Base-by-base conservation (phyloP, 2,888 invertebrate genomes). In the Geotrupes spiniger region DNA sequence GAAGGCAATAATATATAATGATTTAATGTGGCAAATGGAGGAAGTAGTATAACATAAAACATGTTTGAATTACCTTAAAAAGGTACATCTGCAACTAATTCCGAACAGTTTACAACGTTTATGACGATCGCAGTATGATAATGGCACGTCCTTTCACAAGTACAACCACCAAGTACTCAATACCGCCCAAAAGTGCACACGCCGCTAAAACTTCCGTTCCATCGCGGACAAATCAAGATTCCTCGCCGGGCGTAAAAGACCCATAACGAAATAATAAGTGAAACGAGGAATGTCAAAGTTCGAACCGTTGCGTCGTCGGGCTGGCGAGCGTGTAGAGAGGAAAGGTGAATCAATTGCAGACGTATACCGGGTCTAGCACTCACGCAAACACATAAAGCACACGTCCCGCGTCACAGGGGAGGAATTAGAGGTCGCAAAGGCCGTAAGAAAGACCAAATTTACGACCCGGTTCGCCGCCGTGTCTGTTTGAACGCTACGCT, bases 311-410 rank as follows among this genome's bases (percentile, higher is more conserved):
- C 11, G 15, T 8, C 31, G 42, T 16, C 11, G 21, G 2, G n/a
- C 6, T 4, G 41, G 41, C 28, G 15, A n/a, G 36, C 33, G 29
- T 8, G 38, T 25, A 27, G 58, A 56, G 52, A 54, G 53, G 55
- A 60, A 54, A 60, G 61, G 57, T 56, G 65, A 69, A 69, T 70
- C 69, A 70, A 70, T 70, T 70, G 69, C 65, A 63, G 65, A 64
- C 64, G 60, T 60, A 60, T 60, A 60, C 60, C 57, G 64, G 61
- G 65, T 56, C 27, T 47, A 65, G 69, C 69, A 69, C 70, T 70
- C 69, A 70, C 71, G 69, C 70, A 66, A 70, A 65, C 67, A 68
- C 69, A 71, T 71, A 71, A 71, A 70, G 70, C 69, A 71, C 71
- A 69, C 67, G 68, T 68, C 68, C 65, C 66, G 68, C 68, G 70